A percentile compares a stretch with the other conserved stretches of the same genome.
Evolutionary conservation across 2,797 vertebrate species (phyloP).

Genomic region (Rhinichthys osculus): DNA sequence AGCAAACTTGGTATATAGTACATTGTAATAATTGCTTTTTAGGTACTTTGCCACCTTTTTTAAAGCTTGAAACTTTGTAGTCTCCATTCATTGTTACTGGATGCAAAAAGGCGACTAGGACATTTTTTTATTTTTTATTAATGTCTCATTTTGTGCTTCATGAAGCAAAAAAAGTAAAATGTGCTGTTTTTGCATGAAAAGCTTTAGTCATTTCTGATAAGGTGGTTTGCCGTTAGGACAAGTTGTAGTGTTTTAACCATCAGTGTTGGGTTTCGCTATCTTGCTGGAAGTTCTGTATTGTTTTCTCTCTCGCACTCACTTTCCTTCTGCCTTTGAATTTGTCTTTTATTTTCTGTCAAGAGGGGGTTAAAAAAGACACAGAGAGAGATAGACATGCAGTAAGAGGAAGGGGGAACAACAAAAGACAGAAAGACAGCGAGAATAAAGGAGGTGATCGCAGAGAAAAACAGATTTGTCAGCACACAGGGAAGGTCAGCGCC

Average conservation of each 20-base stretch:
- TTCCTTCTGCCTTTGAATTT: slow-evolving; percentile 14
- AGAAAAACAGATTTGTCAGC: slow-evolving; percentile 44
- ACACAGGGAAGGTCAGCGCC: slow-evolving; percentile 35
- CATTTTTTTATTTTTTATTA: no score
- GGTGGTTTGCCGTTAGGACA: background rate
- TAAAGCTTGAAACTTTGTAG: background rate
- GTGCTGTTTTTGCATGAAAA: background rate
- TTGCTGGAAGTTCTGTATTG: slow-evolving; percentile 41
- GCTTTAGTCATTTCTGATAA: background rate
- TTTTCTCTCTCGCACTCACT: slow-evolving; percentile 13
- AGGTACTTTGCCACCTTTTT: background rate
- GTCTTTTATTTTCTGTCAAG: slow-evolving; percentile 16
- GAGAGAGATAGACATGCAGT: slow-evolving; percentile 19
- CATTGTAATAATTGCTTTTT: no score
- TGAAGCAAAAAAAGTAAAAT: background rate
- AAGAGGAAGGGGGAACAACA: slow-evolving; percentile 21
- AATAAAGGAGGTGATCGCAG: slow-evolving; percentile 44
- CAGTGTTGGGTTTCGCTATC: slow-evolving; percentile 31
- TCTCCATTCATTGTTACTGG: background rate
- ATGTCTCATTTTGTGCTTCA: background rate
- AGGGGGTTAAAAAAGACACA: slow-evolving; percentile 53
- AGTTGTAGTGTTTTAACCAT: background rate
- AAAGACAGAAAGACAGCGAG: slow-evolving; percentile 47
- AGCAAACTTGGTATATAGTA: background rate
- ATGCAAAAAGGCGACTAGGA: background rate